phyloP scores from a whole-genome alignment of 2,797 vertebrate species.

The Echeneis naucrates region DNA sequence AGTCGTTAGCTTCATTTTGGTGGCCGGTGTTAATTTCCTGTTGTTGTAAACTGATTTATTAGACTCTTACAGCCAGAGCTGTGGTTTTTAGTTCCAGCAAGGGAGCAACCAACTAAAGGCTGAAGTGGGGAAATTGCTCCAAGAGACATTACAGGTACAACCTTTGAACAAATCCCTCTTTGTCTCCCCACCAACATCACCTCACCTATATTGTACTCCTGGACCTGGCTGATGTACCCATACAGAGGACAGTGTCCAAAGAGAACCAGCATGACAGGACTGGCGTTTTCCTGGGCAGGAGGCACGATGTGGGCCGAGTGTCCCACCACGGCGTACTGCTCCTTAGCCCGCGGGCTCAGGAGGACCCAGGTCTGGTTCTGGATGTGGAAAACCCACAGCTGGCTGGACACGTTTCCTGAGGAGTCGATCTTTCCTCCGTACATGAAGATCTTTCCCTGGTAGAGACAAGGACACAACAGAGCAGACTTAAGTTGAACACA shows the following conservation, averaged over 20 bases:
- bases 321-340: constrained; percentile 96
- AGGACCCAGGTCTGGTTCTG: constrained; percentile 91
- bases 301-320: constrained; percentile 94
- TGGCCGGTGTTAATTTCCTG: constrained; percentile 19
- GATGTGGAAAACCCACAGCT: constrained; percentile 94
- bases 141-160: neutral
- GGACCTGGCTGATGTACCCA: constrained; percentile 94
- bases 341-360: constrained; percentile 85
- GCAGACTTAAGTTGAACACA: neutral
- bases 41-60: constrained; percentile 10
- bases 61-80: neutral
- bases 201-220: constrained; percentile 94
- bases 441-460: constrained; percentile 95
- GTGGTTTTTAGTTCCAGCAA: neutral
- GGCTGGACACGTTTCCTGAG: constrained; percentile 93
- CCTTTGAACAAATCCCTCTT: too few species aligned
- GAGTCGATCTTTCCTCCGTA: constrained; percentile 97
- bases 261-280: constrained; percentile 91
- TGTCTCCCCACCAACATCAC: neutral
- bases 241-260: constrained; percentile 98
- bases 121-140: neutral
- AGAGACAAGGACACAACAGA: rapidly evolving
- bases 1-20: constrained; percentile 15
- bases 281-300: constrained; percentile 67
- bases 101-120: neutral